Evolutionary conservation across 2,888 invertebrate species (phyloP), one percentile per base, ranked within the genome.

Genomic region (Caenorhabditis sulstoni): DNA sequence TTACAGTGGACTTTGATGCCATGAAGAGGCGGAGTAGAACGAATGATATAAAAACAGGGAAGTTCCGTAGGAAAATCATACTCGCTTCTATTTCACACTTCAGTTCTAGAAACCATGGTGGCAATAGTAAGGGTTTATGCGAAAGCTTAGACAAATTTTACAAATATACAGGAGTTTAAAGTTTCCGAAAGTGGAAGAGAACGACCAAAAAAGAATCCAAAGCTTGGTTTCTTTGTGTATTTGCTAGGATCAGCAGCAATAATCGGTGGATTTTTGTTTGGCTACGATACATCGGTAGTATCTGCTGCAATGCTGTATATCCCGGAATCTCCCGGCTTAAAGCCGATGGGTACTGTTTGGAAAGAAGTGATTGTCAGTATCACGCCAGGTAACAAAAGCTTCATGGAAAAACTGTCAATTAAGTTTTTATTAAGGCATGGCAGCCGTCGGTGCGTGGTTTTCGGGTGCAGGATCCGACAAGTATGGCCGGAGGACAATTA

Each of bases 231-330:
- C 16, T 86, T 85, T 57, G 83, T 85, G 14, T 86, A 85, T 58
- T 59, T 85, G 7, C 66, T 87, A 0, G 81, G 85, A 4, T 83
- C 84, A 39, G 78, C 85, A 7, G 87, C 87, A 0, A 84, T 85
- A 12, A 84, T 87, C 14, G 87, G 83, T 16, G 83, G 83, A n/a
- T 83, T 83, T 41, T 45, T 83, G 3, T 92, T 93, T 85, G 81
- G 93, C n/a, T 93, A 93, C 87, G 93, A 93, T 85, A 93, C 93
- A 0, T 92, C 92, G 4, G 92, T 93, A 35, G 91, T 93, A 2
- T 92, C 92, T 0, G 92, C 92, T 14, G 85, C 87, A 8, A 84
- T 86, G 84, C 77, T 87, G 16, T 87, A 84, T 52, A 80, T 86
- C 3, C 86, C 85, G n/a, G 78, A 81, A 20, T 77, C 81, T 29